Percentiles rank a stretch among this genome's conserved stretches.
Evolutionary conservation across 2,888 invertebrate species (phyloP).

Genomic region (Beris chalybata): DNA sequence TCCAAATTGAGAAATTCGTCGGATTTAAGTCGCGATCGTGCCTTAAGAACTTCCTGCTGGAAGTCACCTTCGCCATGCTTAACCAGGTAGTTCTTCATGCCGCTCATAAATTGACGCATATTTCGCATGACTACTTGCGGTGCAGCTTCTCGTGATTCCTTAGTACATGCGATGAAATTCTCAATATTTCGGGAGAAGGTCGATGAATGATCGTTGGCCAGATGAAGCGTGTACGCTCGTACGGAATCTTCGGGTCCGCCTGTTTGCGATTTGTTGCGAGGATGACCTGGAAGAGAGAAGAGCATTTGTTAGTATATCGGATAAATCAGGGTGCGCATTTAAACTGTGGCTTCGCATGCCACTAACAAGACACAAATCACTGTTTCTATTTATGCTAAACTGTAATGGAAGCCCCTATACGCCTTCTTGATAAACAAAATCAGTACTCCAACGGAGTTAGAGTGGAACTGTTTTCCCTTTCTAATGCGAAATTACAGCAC

Average conservation of each 20-base stretch:
- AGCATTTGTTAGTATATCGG: background rate
- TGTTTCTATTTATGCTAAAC: too few species aligned
- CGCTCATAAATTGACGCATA: conserved; percentile 96
- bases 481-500: too few species aligned
- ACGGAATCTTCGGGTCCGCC: conserved; percentile 72
- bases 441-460: too few species aligned
- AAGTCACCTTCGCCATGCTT: conserved; percentile 94
- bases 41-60: conserved; percentile 80
- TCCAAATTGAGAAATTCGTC: conserved; percentile 95
- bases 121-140: conserved; percentile 88
- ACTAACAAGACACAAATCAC: too few species aligned
- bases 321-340: too few species aligned
- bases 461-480: too few species aligned
- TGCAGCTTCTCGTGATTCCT: conserved; percentile 84
- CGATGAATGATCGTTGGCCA: conserved; percentile 82
- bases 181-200: conserved; percentile 91
- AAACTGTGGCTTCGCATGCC: too few species aligned
- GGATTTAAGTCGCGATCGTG: conserved; percentile 68
- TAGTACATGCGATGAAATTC: conserved; percentile 90
- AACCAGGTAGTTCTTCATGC: conserved; percentile 96
- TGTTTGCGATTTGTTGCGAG: conserved; percentile 61
- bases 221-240: conserved; percentile 75
- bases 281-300: conserved; percentile 66
- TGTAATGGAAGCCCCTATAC: too few species aligned
- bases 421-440: too few species aligned